Evolutionary conservation across 2,888 invertebrate genomes (phyloP).

Genomic region (Pristionchus entomophagus): DNA sequence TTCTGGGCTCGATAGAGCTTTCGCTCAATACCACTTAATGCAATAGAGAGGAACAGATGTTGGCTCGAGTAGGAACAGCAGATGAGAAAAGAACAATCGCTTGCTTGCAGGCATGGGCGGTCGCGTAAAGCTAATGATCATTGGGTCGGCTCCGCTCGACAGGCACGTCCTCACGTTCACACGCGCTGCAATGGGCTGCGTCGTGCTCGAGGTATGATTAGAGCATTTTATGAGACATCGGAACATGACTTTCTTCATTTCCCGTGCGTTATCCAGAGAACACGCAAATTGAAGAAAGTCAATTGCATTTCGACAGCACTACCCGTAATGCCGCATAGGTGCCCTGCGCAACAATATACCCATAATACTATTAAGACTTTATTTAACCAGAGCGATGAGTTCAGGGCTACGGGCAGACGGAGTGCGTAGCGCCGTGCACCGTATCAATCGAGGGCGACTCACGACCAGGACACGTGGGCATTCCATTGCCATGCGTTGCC

Average conservation of each 20-base stretch:
- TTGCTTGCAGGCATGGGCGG: slow-evolving; percentile 56
- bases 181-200: slow-evolving; percentile 88
- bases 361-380: no score
- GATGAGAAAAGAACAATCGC: no score
- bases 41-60: no score
- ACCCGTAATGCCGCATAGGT: no score
- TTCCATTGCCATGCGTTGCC: slow-evolving; percentile 93
- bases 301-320: no score
- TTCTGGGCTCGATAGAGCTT: no score
- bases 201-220: slow-evolving; percentile 69
- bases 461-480: slow-evolving; percentile 87
- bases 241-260: no score
- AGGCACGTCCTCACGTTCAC: slow-evolving; percentile 94
- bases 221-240: no score
- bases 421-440: slow-evolving; percentile 83
- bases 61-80: no score
- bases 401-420: slow-evolving; percentile 76
- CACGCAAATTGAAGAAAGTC: not conserved
- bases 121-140: slow-evolving; percentile 64
- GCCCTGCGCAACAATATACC: no score
- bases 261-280: not conserved
- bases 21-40: no score
- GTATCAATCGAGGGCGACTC: slow-evolving; percentile 77
- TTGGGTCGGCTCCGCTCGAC: slow-evolving; percentile 93
- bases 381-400: no score